Conservation (phyloP, 2,888 invertebrate species). For the Xestobium rufovillosum region DNA sequence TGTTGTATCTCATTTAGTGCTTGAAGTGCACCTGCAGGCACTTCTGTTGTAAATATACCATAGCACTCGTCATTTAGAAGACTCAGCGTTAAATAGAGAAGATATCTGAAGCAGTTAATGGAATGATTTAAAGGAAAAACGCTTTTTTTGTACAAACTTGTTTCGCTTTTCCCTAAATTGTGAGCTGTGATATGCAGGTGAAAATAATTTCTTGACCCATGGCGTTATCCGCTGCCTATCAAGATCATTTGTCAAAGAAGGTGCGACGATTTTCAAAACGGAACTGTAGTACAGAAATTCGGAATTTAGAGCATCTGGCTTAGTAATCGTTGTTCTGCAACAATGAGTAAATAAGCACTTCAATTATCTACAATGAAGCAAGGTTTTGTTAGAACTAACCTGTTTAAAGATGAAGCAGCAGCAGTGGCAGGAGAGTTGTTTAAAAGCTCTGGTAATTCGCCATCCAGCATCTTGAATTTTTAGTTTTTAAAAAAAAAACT, state of each 20-base stretch:
- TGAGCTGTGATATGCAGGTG: conserved; percentile 45
- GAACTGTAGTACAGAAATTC: conserved; percentile 47
- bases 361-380: no score
- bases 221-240: conserved; percentile 39
- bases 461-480: no score
- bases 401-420: no score
- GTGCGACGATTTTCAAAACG: conserved; percentile 41
- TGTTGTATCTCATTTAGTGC: conserved; percentile 35
- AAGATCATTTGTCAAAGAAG: conserved; percentile 36
- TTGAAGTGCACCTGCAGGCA: conserved; percentile 38
- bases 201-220: conserved; percentile 45
- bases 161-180: conserved; percentile 45
- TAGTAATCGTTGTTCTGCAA: conserved; percentile 10
- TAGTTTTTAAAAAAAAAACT: no score
- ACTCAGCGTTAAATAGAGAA: conserved; percentile 40
- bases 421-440: no score
- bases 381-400: no score
- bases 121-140: conserved; percentile 1
- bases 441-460: no score
- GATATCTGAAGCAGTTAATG: conserved; percentile 32
- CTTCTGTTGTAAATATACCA: conserved; percentile 37
- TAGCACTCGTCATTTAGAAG: conserved; percentile 42
- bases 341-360: no score
- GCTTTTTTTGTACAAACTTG: conserved; percentile 30
- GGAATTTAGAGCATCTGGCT: conserved; percentile 41